phyloP scores from a whole-genome alignment of 1,140 invertebrate genomes.

The Psix sp. region DNA sequence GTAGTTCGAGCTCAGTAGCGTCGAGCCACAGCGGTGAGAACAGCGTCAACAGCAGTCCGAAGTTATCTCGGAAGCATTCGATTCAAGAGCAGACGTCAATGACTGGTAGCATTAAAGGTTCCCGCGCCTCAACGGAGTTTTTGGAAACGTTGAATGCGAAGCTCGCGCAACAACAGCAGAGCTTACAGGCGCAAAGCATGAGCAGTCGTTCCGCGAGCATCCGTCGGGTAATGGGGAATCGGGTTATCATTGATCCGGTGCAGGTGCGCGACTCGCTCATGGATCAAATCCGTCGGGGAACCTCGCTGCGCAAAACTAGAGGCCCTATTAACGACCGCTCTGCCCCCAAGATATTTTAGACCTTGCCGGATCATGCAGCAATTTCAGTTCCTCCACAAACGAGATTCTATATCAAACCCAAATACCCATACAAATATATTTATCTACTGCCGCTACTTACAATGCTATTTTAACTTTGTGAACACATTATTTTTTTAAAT shows the following conservation, averaged over 20 bases:
- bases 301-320: conserved; percentile 83
- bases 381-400: conserved; percentile 51
- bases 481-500: no score
- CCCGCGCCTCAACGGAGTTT: conserved; percentile 79
- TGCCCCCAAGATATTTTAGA: conserved; percentile 83
- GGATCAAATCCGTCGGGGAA: conserved; percentile 93
- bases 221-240: conserved; percentile 80
- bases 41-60: conserved; percentile 71
- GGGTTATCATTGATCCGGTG: conserved; percentile 76
- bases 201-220: conserved; percentile 84
- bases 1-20: conserved; percentile 64
- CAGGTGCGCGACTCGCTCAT: conserved; percentile 84
- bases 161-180: conserved; percentile 78
- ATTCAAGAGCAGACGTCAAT: conserved; percentile 50
- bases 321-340: conserved; percentile 81
- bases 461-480: conserved; percentile 14
- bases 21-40: conserved; percentile 60
- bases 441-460: conserved; percentile 17
- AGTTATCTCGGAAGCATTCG: conserved; percentile 63
- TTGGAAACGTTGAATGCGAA: conserved; percentile 87
- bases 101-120: conserved; percentile 62
- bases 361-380: neutral
- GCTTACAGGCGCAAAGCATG: conserved; percentile 76
- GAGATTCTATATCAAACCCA: conserved; percentile 12
- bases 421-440: conserved; percentile 28